phyloP scores from a whole-genome alignment of 1,140 invertebrate species.

The Cotesia chilonis region DNA sequence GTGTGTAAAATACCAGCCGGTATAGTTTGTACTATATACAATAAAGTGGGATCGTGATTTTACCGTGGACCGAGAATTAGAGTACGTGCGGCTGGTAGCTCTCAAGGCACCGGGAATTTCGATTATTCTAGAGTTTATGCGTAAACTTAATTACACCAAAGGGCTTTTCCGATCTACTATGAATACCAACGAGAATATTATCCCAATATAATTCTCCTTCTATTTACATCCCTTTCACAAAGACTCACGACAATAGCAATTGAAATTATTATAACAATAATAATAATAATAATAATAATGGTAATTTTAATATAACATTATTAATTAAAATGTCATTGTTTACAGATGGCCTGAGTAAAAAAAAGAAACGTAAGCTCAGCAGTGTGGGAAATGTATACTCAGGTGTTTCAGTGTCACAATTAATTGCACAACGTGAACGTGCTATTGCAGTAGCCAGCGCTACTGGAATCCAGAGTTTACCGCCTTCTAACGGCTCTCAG shows the following conservation, averaged over 20 bases:
- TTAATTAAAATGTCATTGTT: constrained; percentile 43
- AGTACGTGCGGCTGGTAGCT: not conserved
- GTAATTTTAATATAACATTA: constrained; percentile 22
- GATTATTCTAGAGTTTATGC: constrained; percentile 34
- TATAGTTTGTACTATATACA: too few relatives aligned
- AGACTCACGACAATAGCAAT: not conserved
- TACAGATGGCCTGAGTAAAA: constrained; percentile 70
- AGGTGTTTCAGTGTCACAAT: constrained; percentile 72
- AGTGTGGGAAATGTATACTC: constrained; percentile 67
- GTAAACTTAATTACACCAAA: constrained; percentile 32
- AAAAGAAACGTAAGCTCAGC: constrained; percentile 73
- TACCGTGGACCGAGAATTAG: not conserved
- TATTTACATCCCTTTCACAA: not conserved
- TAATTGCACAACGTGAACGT: constrained; percentile 72
- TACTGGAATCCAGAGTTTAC: constrained; percentile 51
- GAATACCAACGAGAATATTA: constrained; percentile 31
- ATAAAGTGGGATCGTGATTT: constrained; percentile 16
- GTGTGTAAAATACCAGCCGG: not conserved
- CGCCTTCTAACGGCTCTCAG: constrained; percentile 57
- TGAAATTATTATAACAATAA: not conserved
- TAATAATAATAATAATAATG: not conserved
- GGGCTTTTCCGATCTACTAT: constrained; percentile 14
- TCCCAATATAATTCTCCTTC: not conserved
- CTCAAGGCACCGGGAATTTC: constrained; percentile 15
- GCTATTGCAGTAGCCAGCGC: constrained; percentile 54